These are phyloP conservation scores for Takifugu rubripes DNA, from an alignment of 2,797 vertebrate species.

Conservation along the genomic window DNA sequence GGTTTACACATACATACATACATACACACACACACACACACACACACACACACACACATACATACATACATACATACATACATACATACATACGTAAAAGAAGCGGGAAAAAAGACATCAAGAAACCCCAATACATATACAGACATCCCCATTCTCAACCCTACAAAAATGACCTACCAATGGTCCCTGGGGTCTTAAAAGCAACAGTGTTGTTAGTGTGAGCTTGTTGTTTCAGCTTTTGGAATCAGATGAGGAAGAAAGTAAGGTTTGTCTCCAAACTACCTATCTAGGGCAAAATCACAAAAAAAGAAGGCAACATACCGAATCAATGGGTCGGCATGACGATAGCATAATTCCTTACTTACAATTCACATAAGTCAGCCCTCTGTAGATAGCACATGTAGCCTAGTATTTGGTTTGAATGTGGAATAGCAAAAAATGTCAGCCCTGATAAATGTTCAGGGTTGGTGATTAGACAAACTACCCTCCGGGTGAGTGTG, in stretches of 20 bases:
- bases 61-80: conserved; percentile 19
- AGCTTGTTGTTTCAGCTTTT: conserved; percentile 73
- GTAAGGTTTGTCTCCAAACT: conserved; percentile 58
- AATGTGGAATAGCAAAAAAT: conserved; percentile 56
- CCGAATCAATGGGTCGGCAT: conserved; percentile 53
- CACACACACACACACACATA: conserved; percentile 23
- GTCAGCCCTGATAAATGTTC: conserved; percentile 61
- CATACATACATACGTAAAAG: conserved; percentile 1
- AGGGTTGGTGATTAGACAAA: conserved; percentile 45
- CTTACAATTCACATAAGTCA: conserved; percentile 62
- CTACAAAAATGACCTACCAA: conserved; percentile 53
- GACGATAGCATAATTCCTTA: conserved; percentile 63
- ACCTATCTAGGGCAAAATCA: conserved; percentile 63
- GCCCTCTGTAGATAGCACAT: conserved; percentile 53
- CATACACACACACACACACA: conserved; percentile 15
- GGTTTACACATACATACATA: conserved; percentile 27
- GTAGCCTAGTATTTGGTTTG: conserved; percentile 58
- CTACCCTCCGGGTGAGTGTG: conserved; percentile 19
- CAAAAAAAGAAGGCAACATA: conserved; percentile 50
- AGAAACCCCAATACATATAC: conserved; percentile 16
- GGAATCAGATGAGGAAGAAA: conserved; percentile 56
- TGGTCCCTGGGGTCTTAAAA: conserved; percentile 61
- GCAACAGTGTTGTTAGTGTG: conserved; percentile 53
- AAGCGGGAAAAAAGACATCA: conserved; percentile 16
- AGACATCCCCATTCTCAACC: conserved; percentile 32